Evolutionary conservation across 2,113 vertebrate species (phyloP).

Genomic region (Natator depressus): DNA sequence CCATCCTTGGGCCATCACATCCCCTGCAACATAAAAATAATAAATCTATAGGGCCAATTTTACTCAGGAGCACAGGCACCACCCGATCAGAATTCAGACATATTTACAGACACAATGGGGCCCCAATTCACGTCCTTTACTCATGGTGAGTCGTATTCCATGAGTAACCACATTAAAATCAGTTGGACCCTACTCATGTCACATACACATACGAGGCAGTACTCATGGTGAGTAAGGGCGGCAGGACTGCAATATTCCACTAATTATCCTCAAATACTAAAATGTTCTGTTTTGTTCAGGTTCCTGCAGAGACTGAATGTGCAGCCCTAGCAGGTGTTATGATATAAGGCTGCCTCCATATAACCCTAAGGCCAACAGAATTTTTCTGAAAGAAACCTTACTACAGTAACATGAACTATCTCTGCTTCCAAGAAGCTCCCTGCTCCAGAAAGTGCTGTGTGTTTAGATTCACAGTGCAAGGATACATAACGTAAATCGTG

Average conservation of each 20-base stretch:
- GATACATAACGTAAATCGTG: neutral
- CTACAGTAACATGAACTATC: neutral
- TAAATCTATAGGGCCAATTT: neutral
- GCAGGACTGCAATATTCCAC: neutral
- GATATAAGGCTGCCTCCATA: neutral
- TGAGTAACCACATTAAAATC: neutral
- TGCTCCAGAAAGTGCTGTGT: neutral
- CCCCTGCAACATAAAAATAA: neutral
- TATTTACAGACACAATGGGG: neutral
- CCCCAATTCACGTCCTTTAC: neutral
- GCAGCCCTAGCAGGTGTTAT: neutral
- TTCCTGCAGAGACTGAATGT: accelerated
- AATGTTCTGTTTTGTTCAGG: neutral
- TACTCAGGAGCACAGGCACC: neutral
- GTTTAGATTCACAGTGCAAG: neutral
- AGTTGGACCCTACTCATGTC: neutral
- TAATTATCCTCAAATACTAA: neutral
- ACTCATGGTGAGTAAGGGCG: neutral
- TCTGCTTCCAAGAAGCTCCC: neutral
- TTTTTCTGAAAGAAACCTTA: neutral
- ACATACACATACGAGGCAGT: neutral
- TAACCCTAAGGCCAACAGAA: neutral
- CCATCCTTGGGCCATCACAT: neutral
- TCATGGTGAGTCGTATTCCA: neutral
- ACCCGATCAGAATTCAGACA: neutral